Base-by-base conservation (phyloP, 1,140 invertebrate genomes). In the Bicyclus anynana region DNA sequence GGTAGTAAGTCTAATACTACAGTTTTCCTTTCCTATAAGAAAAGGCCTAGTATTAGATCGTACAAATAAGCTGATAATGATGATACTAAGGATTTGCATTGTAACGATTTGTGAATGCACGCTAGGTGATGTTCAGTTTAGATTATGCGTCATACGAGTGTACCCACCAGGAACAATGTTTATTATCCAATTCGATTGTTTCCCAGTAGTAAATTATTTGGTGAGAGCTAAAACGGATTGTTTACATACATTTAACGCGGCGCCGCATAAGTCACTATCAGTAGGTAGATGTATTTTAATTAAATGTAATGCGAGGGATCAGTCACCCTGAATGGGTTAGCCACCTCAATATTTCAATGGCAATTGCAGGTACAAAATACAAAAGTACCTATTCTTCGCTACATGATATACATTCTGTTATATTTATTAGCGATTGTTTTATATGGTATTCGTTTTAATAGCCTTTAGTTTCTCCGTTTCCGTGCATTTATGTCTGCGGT, bases 321-420 rank as follows among this genome's bases (percentile, higher is more conserved):
- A 53, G 13, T 44, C 21, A 29, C 51, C 14, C 38, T 16, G 35
- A 14, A 5, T 17, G 38, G 51, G 51, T 53, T 27, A 53, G 38
- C 14, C 29, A 53, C 14, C 51, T 53, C 18, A 17, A 12, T 20
- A 21, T 18, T 44, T 18, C 27, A 53, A 26, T 52, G 37, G 12
- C 35, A 5, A 12, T 42, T 26, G 13, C 7, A 49, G 26, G 26
- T 49, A 38, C n/a, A 12, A 35, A 35, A 16, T 38, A 38, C 35
- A 33, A 33, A 33, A 33, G 29, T 33, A 10, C 9, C 10, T 1
- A 33, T 16, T 35, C 13, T 35, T 35, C 2, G 29, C 2, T n/a
- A n/a, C n/a, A n/a, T n/a, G n/a, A n/a, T n/a, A n/a, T n/a, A n/a
- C n/a, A 10, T 35, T 35, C 7, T 14, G 23, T 26, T 26, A 4